Evolutionary conservation across 2,113 vertebrate species (phyloP).

Genomic region (Gallinago media): DNA sequence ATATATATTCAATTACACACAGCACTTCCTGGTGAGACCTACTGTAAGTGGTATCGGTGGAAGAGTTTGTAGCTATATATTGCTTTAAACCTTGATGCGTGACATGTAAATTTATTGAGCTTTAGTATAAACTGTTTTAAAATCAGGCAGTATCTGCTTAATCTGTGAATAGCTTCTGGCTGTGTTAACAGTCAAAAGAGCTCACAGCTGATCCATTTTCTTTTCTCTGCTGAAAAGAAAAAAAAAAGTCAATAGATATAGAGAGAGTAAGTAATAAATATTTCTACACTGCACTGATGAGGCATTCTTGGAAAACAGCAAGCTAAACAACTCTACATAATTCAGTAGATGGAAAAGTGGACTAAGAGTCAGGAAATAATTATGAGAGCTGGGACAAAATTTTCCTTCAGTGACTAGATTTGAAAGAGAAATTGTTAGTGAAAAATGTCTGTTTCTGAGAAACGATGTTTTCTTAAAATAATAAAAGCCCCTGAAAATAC

Average conservation of each 20-base stretch:
- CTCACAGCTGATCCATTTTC: conserved; percentile 53
- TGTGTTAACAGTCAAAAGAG: conserved; percentile 42
- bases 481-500: not conserved
- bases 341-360: conserved; percentile 46
- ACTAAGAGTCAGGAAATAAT: conserved; percentile 61
- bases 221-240: conserved; percentile 31
- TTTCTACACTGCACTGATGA: conserved; percentile 60
- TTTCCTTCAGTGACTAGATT: not conserved
- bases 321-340: conserved; percentile 63
- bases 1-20: not conserved
- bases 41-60: not conserved
- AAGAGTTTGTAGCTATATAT: not conserved
- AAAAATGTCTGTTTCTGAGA: not conserved
- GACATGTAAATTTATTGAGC: conserved; percentile 35
- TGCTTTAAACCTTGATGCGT: not conserved
- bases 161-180: conserved; percentile 51
- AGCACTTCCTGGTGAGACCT: not conserved
- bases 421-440: not conserved
- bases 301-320: conserved; percentile 68
- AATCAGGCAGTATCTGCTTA: conserved; percentile 48
- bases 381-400: not conserved
- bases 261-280: conserved; percentile 65
- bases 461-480: not conserved
- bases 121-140: conserved; percentile 50
- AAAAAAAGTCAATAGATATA: conserved; percentile 41